Evolutionary conservation across 2,113 vertebrate genomes (phyloP), one percentile per base, ranked within the genome.

Genomic region (Callipepla squamata): DNA sequence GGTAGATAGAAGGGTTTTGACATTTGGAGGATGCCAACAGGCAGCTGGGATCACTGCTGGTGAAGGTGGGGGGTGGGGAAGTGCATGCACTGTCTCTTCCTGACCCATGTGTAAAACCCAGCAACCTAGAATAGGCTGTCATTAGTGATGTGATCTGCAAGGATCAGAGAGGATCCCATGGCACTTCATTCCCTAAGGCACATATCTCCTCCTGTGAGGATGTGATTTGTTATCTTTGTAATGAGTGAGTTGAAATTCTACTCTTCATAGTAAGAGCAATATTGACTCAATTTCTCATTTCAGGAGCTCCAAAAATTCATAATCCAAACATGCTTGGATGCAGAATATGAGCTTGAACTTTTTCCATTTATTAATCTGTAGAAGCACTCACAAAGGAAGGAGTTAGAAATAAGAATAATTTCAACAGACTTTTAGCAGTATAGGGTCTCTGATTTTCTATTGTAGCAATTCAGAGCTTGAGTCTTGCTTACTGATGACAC

Each of bases 31-130:
- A 32, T 32, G 30, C 59, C 42, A 92, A 40, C 44, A 62, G 58
- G 53, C 79, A 69, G n/a, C 28, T 18, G 30, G 58, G 59, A 12
- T n/a, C 10, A 30, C 2, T 2, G 2, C 22, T 66, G 55, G 9
- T 53, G 75, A 89, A n/a, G 62, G 42, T 0, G 0, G 32, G 40
- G 36, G n/a, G 34, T 0, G 1, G n/a, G 53, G 1, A 26, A 53
- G 22, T 2, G 38, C 80, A 10, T 77, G 21, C 7, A 22, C 23
- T 77, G n/a, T 28, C 30, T 14, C 21, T 19, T 66, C 57, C 23
- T 63, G 63, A 55, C 53, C 40, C 69, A 7, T 0, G 0, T 80
- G 45, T 44, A 72, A 80, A 51, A 81, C 22, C 6, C 22, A 10
- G 17, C 38, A 69, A 45, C 70, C 51, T 82, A 61, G 74, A 77